Percentiles rank a stretch among this genome's conserved stretches.
phyloP scores from a whole-genome alignment of 1,140 invertebrate species.

The Leptestheria dahalacensis region DNA sequence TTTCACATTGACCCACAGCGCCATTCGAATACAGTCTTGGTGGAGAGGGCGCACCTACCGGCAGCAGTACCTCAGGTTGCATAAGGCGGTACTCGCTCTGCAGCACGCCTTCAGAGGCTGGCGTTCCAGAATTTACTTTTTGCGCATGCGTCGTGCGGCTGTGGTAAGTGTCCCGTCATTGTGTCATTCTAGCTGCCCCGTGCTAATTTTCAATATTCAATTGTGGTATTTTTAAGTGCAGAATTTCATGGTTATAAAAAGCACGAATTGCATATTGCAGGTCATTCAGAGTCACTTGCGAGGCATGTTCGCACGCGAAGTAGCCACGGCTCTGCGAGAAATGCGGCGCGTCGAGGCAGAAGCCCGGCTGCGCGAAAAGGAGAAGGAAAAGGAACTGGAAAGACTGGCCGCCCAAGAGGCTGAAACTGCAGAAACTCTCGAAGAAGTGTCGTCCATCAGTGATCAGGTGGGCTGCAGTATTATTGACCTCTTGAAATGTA shows the following conservation, averaged over 20 bases:
- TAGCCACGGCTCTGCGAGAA: slow-evolving; percentile 66
- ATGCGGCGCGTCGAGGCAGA: slow-evolving; percentile 85
- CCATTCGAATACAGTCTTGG: slow-evolving; percentile 62
- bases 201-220: slow-evolving; percentile 1
- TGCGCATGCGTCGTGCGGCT: slow-evolving; percentile 64
- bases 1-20: slow-evolving; percentile 47
- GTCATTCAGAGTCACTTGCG: slow-evolving; percentile 77
- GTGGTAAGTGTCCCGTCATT: slow-evolving; percentile 33
- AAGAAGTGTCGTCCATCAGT: slow-evolving; percentile 11
- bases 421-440: slow-evolving; percentile 25
- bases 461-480: not conserved
- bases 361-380: slow-evolving; percentile 58
- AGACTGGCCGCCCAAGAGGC: slow-evolving; percentile 25
- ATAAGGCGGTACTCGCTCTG: slow-evolving; percentile 55
- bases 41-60: slow-evolving; percentile 36
- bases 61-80: slow-evolving; percentile 42
- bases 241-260: no score
- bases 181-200: no score
- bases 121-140: slow-evolving; percentile 65
- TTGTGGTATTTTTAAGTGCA: no score
- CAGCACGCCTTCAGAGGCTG: slow-evolving; percentile 77
- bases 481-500: no score
- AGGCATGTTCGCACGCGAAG: slow-evolving; percentile 77
- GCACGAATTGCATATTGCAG: no score
- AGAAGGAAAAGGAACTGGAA: slow-evolving; percentile 33